phyloP scores from a whole-genome alignment of 2,113 vertebrate species.

The Prochilodus magdalenae region DNA sequence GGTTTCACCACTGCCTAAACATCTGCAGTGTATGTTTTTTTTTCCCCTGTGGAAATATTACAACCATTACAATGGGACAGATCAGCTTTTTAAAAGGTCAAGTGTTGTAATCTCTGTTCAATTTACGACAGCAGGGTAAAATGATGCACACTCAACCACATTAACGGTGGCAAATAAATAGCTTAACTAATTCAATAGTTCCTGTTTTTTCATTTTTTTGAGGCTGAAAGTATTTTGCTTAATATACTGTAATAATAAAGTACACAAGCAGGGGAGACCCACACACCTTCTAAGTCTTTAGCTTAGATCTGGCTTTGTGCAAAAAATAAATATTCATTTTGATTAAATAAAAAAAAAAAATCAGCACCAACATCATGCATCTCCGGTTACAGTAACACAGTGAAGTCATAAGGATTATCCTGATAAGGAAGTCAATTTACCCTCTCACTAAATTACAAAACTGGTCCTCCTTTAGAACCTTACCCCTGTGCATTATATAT shows the following conservation, averaged over 20 bases:
- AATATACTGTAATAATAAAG: neutral
- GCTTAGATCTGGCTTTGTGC: conserved; percentile 23
- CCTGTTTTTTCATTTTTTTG: neutral
- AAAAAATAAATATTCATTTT: neutral
- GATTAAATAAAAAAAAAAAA: neutral
- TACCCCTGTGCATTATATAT: conserved; percentile 18
- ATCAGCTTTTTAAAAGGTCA: neutral
- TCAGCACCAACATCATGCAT: conserved; percentile 33
- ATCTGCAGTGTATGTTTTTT: neutral
- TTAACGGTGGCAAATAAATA: neutral
- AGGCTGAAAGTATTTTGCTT: neutral
- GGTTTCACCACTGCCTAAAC: neutral
- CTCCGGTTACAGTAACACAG: neutral
- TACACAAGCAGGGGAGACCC: neutral
- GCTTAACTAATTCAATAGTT: too few species aligned
- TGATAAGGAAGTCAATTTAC: too few species aligned
- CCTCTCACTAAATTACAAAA: neutral
- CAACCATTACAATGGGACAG: neutral
- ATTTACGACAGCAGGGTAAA: neutral
- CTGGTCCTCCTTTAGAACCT: neutral
- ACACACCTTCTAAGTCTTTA: conserved; percentile 23
- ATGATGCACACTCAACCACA: too few species aligned
- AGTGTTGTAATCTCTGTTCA: too few species aligned
- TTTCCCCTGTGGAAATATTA: too few species aligned
- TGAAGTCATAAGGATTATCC: neutral